Percentiles rank a stretch among this genome's conserved stretches.
Evolutionary conservation across 2,888 invertebrate species (phyloP).

Genomic region (Campaea margaritaria): DNA sequence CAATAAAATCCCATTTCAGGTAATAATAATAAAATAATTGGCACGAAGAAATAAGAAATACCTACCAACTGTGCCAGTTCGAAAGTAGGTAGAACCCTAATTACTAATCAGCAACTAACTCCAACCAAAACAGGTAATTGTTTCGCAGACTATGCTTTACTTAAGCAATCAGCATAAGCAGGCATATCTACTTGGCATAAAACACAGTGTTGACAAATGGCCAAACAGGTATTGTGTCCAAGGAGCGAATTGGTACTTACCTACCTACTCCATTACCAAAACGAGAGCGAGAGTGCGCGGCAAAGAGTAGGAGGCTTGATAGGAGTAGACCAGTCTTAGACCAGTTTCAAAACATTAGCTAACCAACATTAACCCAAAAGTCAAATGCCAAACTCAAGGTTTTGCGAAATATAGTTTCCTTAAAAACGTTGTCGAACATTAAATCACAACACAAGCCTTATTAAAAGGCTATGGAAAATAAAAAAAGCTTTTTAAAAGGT

Average conservation of each 20-base stretch:
- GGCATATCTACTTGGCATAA: conserved; percentile 1
- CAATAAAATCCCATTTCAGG: too few species aligned
- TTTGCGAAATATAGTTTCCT: background rate
- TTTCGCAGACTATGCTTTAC: background rate
- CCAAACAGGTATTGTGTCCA: conserved; percentile 25
- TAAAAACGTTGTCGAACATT: too few species aligned
- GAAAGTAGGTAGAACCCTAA: too few species aligned
- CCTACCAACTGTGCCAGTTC: too few species aligned
- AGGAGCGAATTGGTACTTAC: conserved; percentile 22
- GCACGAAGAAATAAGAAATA: too few species aligned
- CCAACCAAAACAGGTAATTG: background rate
- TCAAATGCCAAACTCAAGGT: conserved; percentile 3
- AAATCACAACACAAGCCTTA: too few species aligned
- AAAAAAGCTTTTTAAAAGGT: too few species aligned
- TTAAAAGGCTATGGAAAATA: too few species aligned
- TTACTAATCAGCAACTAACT: too few species aligned
- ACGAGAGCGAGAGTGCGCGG: conserved; percentile 58
- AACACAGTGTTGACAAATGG: conserved; percentile 22
- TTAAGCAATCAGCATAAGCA: background rate
- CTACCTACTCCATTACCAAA: conserved; percentile 50
- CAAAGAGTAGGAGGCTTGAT: conserved; percentile 52
- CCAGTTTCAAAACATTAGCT: conserved; percentile 23
- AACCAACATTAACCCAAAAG: conserved; percentile 16
- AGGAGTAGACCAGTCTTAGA: conserved; percentile 47
- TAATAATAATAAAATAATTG: too few species aligned